A percentile compares a stretch with the other conserved stretches of the same genome.
Evolutionary conservation across 2,113 vertebrate species (phyloP).

Genomic region (Neolamprologus devosi): DNA sequence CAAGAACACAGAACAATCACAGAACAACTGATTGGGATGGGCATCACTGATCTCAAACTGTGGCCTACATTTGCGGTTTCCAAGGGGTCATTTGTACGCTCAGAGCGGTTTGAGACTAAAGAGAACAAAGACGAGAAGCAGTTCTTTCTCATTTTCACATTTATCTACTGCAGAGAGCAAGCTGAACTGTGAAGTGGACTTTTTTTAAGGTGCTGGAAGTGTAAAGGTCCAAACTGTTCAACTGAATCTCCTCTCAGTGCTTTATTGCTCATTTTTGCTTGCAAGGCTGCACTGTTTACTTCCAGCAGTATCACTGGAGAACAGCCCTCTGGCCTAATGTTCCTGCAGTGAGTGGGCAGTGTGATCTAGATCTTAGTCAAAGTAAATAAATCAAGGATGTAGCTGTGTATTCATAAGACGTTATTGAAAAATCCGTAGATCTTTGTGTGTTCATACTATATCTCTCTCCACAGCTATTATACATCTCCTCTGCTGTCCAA

Average conservation of each 20-base stretch:
- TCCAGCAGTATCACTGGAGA: background rate
- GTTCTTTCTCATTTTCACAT: background rate
- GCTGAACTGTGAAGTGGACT: background rate
- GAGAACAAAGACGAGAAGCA: background rate
- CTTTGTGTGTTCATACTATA: background rate
- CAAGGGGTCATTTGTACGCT: background rate
- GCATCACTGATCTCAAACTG: background rate
- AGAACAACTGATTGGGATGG: background rate
- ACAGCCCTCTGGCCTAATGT: background rate
- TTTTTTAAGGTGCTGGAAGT: background rate
- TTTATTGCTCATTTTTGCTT: background rate
- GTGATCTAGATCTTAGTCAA: background rate
- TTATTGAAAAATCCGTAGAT: background rate
- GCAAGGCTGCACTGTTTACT: background rate
- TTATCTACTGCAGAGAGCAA: accelerated
- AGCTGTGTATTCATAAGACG: background rate
- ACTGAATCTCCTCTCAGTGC: background rate
- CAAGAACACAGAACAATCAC: slow-evolving; percentile 25
- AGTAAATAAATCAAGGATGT: background rate
- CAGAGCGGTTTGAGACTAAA: background rate
- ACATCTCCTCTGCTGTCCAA: background rate
- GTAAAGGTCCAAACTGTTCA: background rate
- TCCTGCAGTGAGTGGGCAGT: slow-evolving; percentile 8
- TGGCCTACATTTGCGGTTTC: background rate
- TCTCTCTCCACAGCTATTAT: background rate